phyloP scores from a whole-genome alignment of 2,797 vertebrate genomes.

The Eulemur rubriventer region DNA sequence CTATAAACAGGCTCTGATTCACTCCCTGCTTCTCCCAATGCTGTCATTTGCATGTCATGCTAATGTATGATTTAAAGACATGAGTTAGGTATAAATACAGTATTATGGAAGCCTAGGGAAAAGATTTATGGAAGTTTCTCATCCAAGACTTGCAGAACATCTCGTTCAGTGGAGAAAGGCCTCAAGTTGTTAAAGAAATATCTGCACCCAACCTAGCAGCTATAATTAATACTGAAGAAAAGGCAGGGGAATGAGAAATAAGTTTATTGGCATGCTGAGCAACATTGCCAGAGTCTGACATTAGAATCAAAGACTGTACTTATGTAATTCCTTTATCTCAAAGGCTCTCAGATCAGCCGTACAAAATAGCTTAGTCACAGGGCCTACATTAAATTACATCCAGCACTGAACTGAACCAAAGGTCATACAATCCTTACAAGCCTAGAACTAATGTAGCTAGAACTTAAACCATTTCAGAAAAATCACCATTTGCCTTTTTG shows the following conservation, averaged over 20 bases:
- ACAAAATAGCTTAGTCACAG: conserved; percentile 24
- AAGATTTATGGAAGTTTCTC: neutral
- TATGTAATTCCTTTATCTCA: conserved; percentile 43
- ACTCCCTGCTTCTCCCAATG: neutral
- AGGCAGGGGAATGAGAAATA: neutral
- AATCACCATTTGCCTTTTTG: neutral
- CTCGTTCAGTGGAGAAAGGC: neutral
- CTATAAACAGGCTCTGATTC: neutral
- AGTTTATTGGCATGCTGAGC: neutral
- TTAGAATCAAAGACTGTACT: neutral
- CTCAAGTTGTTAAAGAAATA: neutral
- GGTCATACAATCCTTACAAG: neutral
- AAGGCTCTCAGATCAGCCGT: neutral
- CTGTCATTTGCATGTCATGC: neutral
- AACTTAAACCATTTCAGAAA: conserved; percentile 1
- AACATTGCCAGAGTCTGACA: neutral
- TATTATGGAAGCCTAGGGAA: neutral
- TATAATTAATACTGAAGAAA: neutral
- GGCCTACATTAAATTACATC: conserved; percentile 25
- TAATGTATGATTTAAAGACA: neutral
- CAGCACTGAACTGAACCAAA: conserved; percentile 29
- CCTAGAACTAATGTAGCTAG: neutral
- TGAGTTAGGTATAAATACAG: neutral
- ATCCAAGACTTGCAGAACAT: neutral
- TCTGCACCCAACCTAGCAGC: neutral